Percentiles rank a stretch among this genome's conserved stretches.
phyloP scores from a whole-genome alignment of 2,113 vertebrate species.

The Seriola rivoliana region DNA sequence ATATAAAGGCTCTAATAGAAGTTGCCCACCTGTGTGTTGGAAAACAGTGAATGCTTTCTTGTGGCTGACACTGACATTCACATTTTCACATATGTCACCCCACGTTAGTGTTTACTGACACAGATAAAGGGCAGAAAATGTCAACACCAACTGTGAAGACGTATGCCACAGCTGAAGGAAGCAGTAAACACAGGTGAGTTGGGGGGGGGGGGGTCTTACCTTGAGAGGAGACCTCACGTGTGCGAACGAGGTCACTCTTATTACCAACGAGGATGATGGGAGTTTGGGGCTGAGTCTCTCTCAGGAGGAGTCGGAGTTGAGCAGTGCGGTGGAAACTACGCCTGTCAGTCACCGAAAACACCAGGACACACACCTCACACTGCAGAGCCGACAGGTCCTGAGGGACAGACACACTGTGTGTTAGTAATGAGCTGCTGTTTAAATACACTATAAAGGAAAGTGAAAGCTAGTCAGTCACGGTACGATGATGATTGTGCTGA shows the following conservation, averaged over 20 bases:
- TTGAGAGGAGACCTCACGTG: conserved; percentile 88
- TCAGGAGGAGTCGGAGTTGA: conserved; percentile 88
- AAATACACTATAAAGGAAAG: not conserved
- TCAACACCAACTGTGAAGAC: conserved; percentile 18
- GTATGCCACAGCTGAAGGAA: not conserved
- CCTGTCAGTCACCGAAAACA: conserved; percentile 92
- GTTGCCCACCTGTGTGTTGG: not conserved
- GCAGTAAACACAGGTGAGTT: not conserved
- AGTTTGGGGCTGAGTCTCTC: conserved; percentile 89
- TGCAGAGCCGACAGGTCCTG: conserved; percentile 89
- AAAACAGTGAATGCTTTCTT: conserved; percentile 23
- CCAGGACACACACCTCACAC: conserved; percentile 90
- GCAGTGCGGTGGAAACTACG: conserved; percentile 90
- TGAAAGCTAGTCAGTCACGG: not conserved
- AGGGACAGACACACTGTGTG: not conserved
- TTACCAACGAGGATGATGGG: conserved; percentile 93
- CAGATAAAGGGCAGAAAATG: conserved; percentile 38
- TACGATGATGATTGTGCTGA: not conserved
- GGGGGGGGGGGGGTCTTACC: conserved; percentile 71
- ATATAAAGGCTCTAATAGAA: not conserved
- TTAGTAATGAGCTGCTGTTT: not conserved
- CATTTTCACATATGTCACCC: conserved; percentile 48
- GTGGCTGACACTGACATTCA: conserved; percentile 49
- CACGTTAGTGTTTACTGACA: conserved; percentile 50
- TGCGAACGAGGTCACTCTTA: conserved; percentile 91